phyloP scores from a whole-genome alignment of 2,113 vertebrate species.

The Microcebus ravelobensis region DNA sequence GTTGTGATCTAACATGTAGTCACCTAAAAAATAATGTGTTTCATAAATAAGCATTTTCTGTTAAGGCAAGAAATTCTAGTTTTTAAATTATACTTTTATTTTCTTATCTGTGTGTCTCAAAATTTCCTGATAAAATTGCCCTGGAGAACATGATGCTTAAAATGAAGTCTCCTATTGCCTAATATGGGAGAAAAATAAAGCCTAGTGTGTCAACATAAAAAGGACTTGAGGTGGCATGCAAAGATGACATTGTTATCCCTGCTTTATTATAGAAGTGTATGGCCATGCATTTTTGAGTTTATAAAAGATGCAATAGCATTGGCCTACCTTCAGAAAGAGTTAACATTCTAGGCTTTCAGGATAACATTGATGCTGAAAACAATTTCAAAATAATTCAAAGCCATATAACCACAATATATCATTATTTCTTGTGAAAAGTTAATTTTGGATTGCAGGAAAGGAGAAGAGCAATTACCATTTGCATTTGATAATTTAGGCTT shows the following conservation, averaged over 20 bases:
- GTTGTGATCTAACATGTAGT: neutral
- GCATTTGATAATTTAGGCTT: neutral
- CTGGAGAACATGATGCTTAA: neutral
- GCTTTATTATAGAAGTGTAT: neutral
- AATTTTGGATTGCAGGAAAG: neutral
- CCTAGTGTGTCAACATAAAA: neutral
- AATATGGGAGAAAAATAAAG: neutral
- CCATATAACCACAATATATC: neutral
- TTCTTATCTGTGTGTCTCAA: neutral
- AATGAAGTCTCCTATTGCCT: neutral
- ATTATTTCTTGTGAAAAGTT: neutral
- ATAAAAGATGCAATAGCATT: neutral
- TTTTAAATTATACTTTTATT: neutral
- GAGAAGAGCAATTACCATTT: neutral
- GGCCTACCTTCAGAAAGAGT: neutral
- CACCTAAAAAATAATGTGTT: neutral
- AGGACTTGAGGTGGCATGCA: neutral
- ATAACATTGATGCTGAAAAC: neutral
- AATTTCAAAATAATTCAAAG: neutral
- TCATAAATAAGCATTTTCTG: neutral
- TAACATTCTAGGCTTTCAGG: neutral
- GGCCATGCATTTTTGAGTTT: neutral
- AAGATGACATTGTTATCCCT: neutral
- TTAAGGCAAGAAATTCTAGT: neutral
- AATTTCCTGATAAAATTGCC: neutral